Conservation (phyloP, 2,888 invertebrate species). For the Dermolepida albohirtum region DNA sequence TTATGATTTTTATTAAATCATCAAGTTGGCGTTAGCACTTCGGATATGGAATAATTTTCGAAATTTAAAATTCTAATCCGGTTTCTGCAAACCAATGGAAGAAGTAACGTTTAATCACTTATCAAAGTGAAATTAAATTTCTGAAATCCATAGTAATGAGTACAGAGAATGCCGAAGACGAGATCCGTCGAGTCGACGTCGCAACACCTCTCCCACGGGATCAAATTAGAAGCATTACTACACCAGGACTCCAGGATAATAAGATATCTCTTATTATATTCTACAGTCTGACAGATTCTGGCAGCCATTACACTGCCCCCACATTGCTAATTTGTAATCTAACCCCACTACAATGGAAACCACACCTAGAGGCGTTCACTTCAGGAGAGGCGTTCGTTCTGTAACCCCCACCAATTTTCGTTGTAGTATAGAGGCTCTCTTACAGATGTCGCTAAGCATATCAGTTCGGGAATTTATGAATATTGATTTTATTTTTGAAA, state of each 20-base stretch:
- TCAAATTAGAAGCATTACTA: constrained; percentile 64
- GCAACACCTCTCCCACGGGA: constrained; percentile 57
- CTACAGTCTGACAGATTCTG: constrained; percentile 61
- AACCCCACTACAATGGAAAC: constrained; percentile 55
- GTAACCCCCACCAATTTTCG: constrained; percentile 13
- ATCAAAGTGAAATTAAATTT: constrained; percentile 37
- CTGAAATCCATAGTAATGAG: constrained; percentile 43
- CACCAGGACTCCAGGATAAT: constrained; percentile 62
- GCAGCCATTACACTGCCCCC: constrained; percentile 64
- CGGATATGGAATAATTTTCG: constrained; percentile 32
- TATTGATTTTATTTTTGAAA: background rate
- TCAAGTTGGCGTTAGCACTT: constrained; percentile 27
- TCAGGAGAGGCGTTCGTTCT: constrained; percentile 28
- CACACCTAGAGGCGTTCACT: constrained; percentile 43
- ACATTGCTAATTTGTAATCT: constrained; percentile 57
- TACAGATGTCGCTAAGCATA: constrained; percentile 32
- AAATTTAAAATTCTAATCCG: constrained; percentile 34
- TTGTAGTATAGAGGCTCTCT: constrained; percentile 4
- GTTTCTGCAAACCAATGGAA: constrained; percentile 31
- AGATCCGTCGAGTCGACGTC: constrained; percentile 20
- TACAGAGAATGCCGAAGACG: constrained; percentile 37
- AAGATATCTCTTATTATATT: constrained; percentile 64
- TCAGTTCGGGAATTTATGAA: background rate
- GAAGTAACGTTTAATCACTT: constrained; percentile 39
- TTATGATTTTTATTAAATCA: constrained; percentile 20